Percentiles rank a stretch among this genome's conserved stretches.
These are phyloP conservation scores for Pantherophis vulpinus DNA, from an alignment of 2,797 vertebrate species.

Conservation along the genomic window DNA sequence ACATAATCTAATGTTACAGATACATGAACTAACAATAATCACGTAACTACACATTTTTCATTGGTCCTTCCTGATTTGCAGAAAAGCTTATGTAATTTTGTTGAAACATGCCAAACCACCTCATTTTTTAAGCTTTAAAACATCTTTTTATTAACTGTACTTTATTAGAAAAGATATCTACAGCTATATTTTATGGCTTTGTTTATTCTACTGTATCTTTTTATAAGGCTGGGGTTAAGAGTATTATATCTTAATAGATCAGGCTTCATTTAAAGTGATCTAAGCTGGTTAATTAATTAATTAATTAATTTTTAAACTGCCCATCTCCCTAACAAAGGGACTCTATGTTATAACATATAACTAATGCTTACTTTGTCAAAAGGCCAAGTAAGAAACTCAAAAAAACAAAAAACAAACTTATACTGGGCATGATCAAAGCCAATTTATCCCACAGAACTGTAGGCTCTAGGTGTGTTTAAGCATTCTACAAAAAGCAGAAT, in stretches of 20 bases:
- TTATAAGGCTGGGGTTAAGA: neutral
- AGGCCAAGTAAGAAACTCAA: neutral
- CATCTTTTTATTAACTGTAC: neutral
- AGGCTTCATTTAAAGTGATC: conserved; percentile 10
- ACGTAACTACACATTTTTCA: neutral
- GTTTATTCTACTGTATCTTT: conserved; percentile 1
- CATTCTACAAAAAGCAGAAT: neutral
- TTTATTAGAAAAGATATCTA: neutral
- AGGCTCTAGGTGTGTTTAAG: neutral
- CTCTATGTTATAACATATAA: neutral
- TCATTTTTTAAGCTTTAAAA: neutral
- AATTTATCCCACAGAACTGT: neutral
- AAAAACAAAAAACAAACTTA: neutral
- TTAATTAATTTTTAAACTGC: neutral
- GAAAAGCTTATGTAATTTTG: neutral
- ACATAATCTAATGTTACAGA: neutral
- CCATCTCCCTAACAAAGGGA: neutral
- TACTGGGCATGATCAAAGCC: neutral
- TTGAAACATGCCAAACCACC: neutral
- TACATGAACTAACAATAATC: neutral
- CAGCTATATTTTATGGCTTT: neutral
- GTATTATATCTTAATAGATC: neutral
- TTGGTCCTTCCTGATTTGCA: neutral
- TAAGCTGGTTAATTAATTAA: neutral
- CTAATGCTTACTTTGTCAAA: neutral